phyloP scores from a whole-genome alignment of 2,797 vertebrate species.

The Pseudochromis fuscus region DNA sequence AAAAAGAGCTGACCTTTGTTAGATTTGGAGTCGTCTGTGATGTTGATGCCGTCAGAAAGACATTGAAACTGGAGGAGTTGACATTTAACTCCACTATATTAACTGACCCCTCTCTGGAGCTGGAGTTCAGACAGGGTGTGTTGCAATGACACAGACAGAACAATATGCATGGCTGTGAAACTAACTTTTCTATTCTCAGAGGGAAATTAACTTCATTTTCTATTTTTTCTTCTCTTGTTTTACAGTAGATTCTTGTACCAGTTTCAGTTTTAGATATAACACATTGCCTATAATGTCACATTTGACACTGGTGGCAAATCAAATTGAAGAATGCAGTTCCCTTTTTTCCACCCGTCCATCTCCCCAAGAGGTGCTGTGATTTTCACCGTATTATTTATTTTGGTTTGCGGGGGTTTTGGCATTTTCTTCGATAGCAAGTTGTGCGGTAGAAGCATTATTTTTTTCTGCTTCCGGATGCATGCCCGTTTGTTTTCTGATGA shows the following conservation, averaged over 20 bases:
- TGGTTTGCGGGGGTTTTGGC: background rate
- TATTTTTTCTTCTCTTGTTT: background rate
- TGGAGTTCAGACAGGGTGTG: conserved; percentile 41
- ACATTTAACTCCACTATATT: conserved; percentile 70
- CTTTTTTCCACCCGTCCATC: background rate
- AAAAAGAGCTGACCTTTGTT: conserved; percentile 66
- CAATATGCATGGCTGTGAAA: conserved; percentile 19
- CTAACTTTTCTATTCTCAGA: background rate
- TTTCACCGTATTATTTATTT: conserved; percentile 15
- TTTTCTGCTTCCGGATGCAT: conserved; percentile 30
- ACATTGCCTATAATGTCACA: too few species aligned
- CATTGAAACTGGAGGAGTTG: conserved; percentile 67
- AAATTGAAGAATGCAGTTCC: background rate
- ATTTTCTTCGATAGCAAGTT: conserved; percentile 28
- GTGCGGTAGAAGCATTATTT: conserved; percentile 19
- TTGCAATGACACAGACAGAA: conserved; percentile 11
- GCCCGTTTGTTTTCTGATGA: conserved; percentile 42
- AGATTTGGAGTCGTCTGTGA: conserved; percentile 60
- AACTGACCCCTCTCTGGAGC: conserved; percentile 58
- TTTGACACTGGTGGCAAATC: background rate
- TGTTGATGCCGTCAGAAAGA: conserved; percentile 66
- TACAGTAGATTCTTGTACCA: background rate
- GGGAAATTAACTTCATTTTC: background rate
- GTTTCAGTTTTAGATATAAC: conserved; percentile 4
- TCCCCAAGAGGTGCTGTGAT: background rate